phyloP scores from a whole-genome alignment of 2,888 invertebrate genomes.

The Drosophila paramelanica region DNA sequence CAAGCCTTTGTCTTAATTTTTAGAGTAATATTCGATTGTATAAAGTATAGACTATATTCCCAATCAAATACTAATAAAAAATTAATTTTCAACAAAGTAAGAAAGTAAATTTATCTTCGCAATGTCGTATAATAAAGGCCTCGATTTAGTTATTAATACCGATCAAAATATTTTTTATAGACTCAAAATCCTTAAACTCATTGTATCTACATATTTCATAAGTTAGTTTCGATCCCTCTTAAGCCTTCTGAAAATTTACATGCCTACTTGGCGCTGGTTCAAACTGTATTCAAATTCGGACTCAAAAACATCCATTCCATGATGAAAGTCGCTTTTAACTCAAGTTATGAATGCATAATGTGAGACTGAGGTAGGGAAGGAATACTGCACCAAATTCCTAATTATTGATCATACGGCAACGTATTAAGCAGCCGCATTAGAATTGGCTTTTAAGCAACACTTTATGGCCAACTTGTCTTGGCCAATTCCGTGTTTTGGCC shows the following conservation, averaged over 20 bases:
- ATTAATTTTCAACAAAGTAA: too few species aligned
- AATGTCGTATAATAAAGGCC: too few species aligned
- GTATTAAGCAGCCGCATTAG: constrained; percentile 31
- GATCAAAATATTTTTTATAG: too few species aligned
- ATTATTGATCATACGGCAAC: constrained; percentile 50
- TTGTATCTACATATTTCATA: too few species aligned
- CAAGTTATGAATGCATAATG: constrained; percentile 31
- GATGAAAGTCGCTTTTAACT: constrained; percentile 8
- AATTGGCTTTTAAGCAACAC: constrained; percentile 30
- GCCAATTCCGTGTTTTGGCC: constrained; percentile 1
- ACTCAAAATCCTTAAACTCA: not conserved
- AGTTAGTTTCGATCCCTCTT: too few species aligned
- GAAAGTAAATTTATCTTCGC: too few species aligned
- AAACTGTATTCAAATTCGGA: constrained; percentile 32
- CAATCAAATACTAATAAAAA: too few species aligned
- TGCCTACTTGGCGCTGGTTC: constrained; percentile 33
- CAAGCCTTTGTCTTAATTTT: too few species aligned
- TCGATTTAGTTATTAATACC: too few species aligned
- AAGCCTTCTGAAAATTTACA: constrained; percentile 30
- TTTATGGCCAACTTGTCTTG: constrained; percentile 47
- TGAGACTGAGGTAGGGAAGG: not conserved
- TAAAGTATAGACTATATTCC: too few species aligned
- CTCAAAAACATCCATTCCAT: not conserved
- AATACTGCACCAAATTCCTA: constrained; percentile 18
- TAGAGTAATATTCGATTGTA: too few species aligned